Conservation (phyloP, 1,140 invertebrate species). For the Megathymus violae region DNA sequence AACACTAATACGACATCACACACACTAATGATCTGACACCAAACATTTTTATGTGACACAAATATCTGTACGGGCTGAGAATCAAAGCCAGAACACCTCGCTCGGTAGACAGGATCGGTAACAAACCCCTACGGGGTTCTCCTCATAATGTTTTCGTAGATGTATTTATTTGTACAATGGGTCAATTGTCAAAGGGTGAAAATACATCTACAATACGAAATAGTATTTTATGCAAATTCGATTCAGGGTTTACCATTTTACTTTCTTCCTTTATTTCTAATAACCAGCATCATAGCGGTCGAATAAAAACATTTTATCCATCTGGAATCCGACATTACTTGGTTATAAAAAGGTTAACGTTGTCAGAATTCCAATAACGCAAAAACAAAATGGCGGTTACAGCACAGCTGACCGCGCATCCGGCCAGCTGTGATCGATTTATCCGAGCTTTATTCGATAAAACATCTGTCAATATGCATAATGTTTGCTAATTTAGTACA, state of each 20-base stretch:
- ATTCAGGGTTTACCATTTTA: not conserved
- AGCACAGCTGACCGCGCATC: constrained; percentile 23
- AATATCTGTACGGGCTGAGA: too few relatives aligned
- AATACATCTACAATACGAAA: not conserved
- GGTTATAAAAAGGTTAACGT: constrained; percentile 8
- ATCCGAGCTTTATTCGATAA: not conserved
- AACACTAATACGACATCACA: too few relatives aligned
- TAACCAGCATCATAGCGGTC: not conserved
- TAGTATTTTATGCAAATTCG: too few relatives aligned
- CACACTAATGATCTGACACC: too few relatives aligned
- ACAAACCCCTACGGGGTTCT: too few relatives aligned
- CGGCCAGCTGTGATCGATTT: constrained; percentile 18
- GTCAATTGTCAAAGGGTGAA: too few relatives aligned
- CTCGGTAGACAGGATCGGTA: too few relatives aligned
- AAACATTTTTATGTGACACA: too few relatives aligned
- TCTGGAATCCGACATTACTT: constrained; percentile 8
- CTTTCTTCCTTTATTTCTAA: not conserved
- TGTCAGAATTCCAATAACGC: constrained; percentile 19
- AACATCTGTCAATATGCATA: constrained; percentile 20
- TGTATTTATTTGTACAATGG: too few relatives aligned
- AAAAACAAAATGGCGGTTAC: constrained; percentile 26
- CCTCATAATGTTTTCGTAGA: too few relatives aligned
- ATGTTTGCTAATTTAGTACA: not conserved
- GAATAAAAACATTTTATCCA: constrained; percentile 3
- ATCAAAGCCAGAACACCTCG: too few relatives aligned